Percentiles rank a stretch among this genome's conserved stretches.
Evolutionary conservation across 2,113 vertebrate species (phyloP).

Genomic region (Rana temporaria): DNA sequence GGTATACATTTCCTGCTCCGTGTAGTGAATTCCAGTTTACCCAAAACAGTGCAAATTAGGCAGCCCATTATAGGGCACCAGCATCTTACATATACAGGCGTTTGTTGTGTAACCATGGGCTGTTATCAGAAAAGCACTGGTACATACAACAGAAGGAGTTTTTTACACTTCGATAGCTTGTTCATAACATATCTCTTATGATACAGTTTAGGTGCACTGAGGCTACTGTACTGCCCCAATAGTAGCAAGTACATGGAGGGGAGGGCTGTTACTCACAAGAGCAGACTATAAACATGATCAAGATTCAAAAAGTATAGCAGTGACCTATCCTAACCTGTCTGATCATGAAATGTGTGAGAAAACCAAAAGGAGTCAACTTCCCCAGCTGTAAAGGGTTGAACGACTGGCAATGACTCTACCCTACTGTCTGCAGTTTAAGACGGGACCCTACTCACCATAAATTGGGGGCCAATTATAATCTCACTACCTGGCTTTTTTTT

Average conservation of each 20-base stretch:
- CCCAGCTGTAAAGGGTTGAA: too few relatives aligned
- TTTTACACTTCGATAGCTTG: background rate
- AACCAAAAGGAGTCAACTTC: too few relatives aligned
- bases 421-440: too few relatives aligned
- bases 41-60: constrained; percentile 57
- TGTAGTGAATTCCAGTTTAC: constrained; percentile 66
- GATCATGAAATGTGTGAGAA: background rate
- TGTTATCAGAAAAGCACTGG: background rate
- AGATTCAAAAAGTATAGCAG: background rate
- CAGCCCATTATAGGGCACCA: constrained; percentile 46
- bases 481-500: too few relatives aligned
- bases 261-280: constrained; percentile 18
- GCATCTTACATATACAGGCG: background rate
- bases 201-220: background rate
- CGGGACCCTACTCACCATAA: too few relatives aligned
- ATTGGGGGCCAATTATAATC: too few relatives aligned
- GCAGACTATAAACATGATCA: constrained; percentile 5
- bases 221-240: background rate
- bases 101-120: background rate
- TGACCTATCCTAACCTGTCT: background rate
- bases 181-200: background rate
- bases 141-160: background rate
- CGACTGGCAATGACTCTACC: too few relatives aligned
- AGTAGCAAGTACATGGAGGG: background rate
- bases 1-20: constrained; percentile 54